Percentiles rank a stretch among this genome's conserved stretches.
phyloP scores from a whole-genome alignment of 2,888 invertebrate genomes.

The Tenthredo mesomela region DNA sequence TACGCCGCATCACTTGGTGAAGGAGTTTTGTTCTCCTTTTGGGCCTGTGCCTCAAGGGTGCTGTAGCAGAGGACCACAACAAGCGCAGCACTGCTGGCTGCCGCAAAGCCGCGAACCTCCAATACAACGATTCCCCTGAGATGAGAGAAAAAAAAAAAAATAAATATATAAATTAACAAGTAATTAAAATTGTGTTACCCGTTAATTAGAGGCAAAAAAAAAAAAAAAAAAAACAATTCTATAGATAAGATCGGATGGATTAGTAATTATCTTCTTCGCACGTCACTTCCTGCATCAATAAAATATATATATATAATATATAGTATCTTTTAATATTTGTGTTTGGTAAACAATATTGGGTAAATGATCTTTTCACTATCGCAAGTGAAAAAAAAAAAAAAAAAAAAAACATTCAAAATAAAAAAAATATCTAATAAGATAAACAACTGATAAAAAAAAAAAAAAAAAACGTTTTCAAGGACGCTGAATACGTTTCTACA shows the following conservation, averaged over 20 bases:
- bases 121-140: conserved; percentile 72
- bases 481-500: background rate
- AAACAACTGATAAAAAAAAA: conserved; percentile 1
- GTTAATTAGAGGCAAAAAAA: background rate
- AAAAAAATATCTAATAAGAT: background rate
- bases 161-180: background rate
- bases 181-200: background rate
- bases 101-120: conserved; percentile 74
- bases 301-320: no score
- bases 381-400: background rate
- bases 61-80: conserved; percentile 72
- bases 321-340: no score
- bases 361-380: background rate
- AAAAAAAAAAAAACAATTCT: background rate
- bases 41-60: conserved; percentile 70
- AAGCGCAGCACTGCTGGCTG: conserved; percentile 75
- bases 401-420: background rate
- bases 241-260: conserved; percentile 16
- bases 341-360: background rate
- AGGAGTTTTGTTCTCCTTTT: conserved; percentile 62
- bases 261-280: background rate
- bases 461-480: conserved; percentile 17
- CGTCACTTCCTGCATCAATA: background rate
- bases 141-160: conserved; percentile 58
- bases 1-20: conserved; percentile 50